These are phyloP conservation scores for Halictus ligatus DNA, from an alignment of 2,888 invertebrate species.

Conservation along the genomic window DNA sequence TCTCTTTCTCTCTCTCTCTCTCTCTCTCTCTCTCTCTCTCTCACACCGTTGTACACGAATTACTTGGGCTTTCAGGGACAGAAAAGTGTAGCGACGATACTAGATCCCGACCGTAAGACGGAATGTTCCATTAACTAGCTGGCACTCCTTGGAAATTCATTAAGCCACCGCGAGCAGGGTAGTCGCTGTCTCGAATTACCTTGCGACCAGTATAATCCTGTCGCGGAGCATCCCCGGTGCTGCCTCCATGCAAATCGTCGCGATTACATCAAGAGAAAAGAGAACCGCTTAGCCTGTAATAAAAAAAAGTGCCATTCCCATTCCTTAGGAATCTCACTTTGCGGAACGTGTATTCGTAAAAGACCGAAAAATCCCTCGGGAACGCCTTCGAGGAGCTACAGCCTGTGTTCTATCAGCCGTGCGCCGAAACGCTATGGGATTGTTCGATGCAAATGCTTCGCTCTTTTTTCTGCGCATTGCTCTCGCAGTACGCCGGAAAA, in stretches of 20 bases:
- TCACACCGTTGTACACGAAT: constrained; percentile 16
- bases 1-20: too few species aligned
- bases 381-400: background rate
- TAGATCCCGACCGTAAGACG: background rate
- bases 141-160: constrained; percentile 16
- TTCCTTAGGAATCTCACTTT: background rate
- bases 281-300: background rate
- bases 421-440: background rate
- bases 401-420: background rate
- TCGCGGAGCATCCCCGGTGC: background rate
- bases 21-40: background rate
- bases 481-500: background rate
- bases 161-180: background rate
- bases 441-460: background rate
- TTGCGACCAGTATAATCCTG: constrained; percentile 6
- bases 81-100: constrained; percentile 4
- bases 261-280: constrained; percentile 3
- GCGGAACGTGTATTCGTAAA: background rate
- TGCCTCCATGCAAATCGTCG: background rate
- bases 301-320: background rate
- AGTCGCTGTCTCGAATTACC: background rate
- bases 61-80: constrained; percentile 2
- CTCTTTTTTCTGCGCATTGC: background rate
- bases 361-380: background rate
- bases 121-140: constrained; percentile 22